Evolutionary conservation across 1,140 invertebrate genomes (phyloP), one percentile per base, ranked within the genome.

Genomic region (Drosophila bipectinata): DNA sequence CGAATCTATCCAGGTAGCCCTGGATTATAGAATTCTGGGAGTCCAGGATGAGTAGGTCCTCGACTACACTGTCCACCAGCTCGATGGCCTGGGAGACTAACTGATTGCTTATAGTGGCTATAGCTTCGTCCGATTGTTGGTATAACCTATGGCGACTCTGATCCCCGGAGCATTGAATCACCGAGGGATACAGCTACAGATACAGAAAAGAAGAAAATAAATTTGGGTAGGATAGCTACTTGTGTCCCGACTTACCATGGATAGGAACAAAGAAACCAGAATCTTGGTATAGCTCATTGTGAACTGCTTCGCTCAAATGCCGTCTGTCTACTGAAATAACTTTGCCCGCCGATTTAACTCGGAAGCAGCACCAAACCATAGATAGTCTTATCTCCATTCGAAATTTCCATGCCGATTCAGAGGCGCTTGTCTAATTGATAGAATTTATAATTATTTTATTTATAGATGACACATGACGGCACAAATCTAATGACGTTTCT

Each of bases 31-130:
- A 6, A 28, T 87, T 87, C 26, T 78, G 75, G 0, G 82, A 88
- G 37, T 87, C 79, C 44, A 87, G 26, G 3, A 87, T 55, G 0
- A 82, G 59, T 7, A 87, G 66, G 62, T 87, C 82, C 24, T 87
- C 82, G 0, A 87, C 74, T 0, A 87, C 69, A 52, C 73, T 74
- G 1, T 87, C 82, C 4, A 75, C 75, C 61, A 87, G n/a, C 15
- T 76, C 74, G 3, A 55, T 82, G 49, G 82, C 82, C 59, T 72
- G 78, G 0, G 12, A 14, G 0, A 87, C 34, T 3, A 80, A 48
- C 7, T 76, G 71, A 2, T 37, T 66, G 24, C 69, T 88, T 1
- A 87, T 68, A 1, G 59, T 26, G 6, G 30, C 34, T 5, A 87
- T 9, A 1, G 66, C 80, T 14, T 82, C 75, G 10, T 88, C 71